Base-by-base conservation (phyloP, 2,113 vertebrate genomes). In the Coregonus clupeaformis region DNA sequence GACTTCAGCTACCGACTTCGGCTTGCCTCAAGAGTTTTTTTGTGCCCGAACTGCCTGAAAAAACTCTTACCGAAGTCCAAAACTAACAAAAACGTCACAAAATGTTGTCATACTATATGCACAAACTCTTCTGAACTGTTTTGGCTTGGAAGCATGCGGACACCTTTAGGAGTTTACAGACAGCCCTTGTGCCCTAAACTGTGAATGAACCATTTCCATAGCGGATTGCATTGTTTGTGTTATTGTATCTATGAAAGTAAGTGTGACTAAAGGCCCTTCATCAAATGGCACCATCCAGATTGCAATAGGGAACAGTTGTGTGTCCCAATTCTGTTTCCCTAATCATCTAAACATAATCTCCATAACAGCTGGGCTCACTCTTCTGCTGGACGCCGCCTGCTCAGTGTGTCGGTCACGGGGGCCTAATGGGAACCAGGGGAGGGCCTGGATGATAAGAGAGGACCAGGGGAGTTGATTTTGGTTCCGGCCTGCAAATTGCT, bases 401-500 rank as follows among this genome's bases (percentile, higher is more conserved):
- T 59, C 20, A 1, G 2, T 59, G 55, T n/a, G 55, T 22, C 55
- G 2, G 77, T 72, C n/a, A 27, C 27, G 52, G 52, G 4, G 25
- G 55, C 45, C 62, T 73, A 1, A 27, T 32, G 27, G 29, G 49
- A 18, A 3, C 18, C 14, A 55, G 60, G 65, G 9, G 20, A 64
- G 65, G 71, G 73, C 18, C 42, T 59, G 68, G 20, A 36, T 42
- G 68, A 79, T 57, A 42, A 6, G 65, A 49, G 59, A 69, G 76
- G 57, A 84, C 78, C 60, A 63, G 45, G 11, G 3, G 27, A 62
- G 82, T 87, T 84, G 79, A 68, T 82, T 89, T 90, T 90, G 86
- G 84, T 74, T 77, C 29, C 0, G 4, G 71, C 68, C 72, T 36
- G 16, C 20, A 76, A 36, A 80, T 71, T 79, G 77, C 49, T 45